Percentiles rank a stretch among this genome's conserved stretches.
Evolutionary conservation across 2,888 invertebrate genomes (phyloP).

Genomic region (Lottia scabra): DNA sequence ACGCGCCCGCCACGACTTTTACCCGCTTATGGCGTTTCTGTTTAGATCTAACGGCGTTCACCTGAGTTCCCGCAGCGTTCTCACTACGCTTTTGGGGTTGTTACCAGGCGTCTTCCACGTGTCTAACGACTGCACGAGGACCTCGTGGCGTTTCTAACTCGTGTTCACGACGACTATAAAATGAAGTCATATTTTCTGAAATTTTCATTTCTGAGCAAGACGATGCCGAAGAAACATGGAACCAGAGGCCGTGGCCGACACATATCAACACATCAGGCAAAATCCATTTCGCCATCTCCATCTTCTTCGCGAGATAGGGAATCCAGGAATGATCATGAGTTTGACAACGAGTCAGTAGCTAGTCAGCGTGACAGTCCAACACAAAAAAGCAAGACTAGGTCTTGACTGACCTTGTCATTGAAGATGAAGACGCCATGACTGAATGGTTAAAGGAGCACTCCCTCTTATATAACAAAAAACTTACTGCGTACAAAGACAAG

Average conservation of each 20-base stretch:
- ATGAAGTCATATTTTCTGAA: no score
- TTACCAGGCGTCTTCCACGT: no score
- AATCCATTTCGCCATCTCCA: not conserved
- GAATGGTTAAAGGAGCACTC: not conserved
- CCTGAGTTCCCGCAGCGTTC: no score
- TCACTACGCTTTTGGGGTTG: no score
- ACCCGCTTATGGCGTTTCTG: no score
- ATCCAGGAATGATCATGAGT: not conserved
- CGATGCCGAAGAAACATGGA: not conserved
- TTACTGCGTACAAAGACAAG: no score
- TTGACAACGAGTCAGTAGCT: not conserved
- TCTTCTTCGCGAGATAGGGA: not conserved
- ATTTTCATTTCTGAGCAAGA: no score
- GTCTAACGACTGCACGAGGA: no score
- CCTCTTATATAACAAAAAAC: not conserved
- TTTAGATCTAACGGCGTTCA: no score
- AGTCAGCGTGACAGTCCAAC: not conserved
- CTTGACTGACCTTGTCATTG: not conserved
- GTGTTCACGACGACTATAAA: no score
- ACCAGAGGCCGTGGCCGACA: not conserved
- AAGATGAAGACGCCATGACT: not conserved
- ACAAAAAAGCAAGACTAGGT: not conserved
- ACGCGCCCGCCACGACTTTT: no score
- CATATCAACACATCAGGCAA: not conserved
- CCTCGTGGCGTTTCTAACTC: no score